Conservation (phyloP, 1,140 invertebrate species). For the Popillia japonica region DNA sequence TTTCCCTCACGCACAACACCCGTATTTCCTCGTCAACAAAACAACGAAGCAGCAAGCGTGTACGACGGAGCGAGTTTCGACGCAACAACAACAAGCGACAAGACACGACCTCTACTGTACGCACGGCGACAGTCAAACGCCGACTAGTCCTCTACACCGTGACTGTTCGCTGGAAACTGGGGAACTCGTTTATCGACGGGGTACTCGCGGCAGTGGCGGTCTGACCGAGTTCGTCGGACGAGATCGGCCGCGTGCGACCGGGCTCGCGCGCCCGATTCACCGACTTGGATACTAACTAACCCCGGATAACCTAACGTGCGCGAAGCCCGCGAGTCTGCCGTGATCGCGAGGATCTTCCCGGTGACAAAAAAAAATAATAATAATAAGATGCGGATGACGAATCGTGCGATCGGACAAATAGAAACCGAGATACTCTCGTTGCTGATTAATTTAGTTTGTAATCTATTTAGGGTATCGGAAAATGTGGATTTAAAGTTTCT, state of each 20-base stretch:
- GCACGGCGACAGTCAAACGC: slow-evolving; percentile 16
- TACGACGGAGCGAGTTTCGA: not conserved
- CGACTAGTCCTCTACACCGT: not conserved
- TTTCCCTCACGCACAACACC: not conserved
- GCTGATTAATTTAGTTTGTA: too few species aligned
- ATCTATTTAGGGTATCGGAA: too few species aligned
- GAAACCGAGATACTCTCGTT: too few species aligned
- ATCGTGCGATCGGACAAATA: too few species aligned
- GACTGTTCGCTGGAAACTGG: not conserved
- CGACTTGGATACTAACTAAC: not conserved
- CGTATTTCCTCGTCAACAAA: not conserved
- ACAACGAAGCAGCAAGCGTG: not conserved
- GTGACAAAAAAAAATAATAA: too few species aligned
- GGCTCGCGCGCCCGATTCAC: not conserved
- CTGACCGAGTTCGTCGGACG: slow-evolving; percentile 2
- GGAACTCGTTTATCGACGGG: slow-evolving; percentile 18
- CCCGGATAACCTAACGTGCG: not conserved
- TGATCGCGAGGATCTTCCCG: too few species aligned
- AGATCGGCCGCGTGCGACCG: not conserved
- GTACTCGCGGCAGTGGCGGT: not conserved
- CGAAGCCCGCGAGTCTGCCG: not conserved
- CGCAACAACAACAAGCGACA: not conserved
- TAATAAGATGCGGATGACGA: too few species aligned
- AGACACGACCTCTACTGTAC: not conserved
- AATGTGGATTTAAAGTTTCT: too few species aligned